Conservation (phyloP, 2,797 vertebrate species). For the Leucoraja ocellata region DNA sequence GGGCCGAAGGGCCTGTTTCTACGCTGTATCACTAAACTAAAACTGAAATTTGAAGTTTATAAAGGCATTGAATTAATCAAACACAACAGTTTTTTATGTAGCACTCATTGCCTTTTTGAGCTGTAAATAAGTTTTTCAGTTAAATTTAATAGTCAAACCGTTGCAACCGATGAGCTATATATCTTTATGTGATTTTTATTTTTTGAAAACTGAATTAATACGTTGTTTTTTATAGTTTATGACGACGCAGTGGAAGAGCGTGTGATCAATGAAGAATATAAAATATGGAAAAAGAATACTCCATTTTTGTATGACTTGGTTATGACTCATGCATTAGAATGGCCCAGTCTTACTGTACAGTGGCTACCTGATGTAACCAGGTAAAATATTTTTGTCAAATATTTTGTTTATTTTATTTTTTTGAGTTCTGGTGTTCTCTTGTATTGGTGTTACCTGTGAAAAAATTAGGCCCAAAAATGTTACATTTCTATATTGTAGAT, state of each 20-base stretch:
- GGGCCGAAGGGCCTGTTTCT: too few relatives aligned
- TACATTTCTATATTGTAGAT: neutral
- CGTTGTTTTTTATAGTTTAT: constrained; percentile 54
- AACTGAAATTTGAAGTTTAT: too few relatives aligned
- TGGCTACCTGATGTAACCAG: constrained; percentile 74
- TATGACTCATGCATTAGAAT: constrained; percentile 73
- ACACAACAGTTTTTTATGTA: neutral
- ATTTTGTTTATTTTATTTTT: neutral
- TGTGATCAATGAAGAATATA: constrained; percentile 76
- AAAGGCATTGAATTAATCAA: neutral
- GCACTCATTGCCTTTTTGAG: neutral
- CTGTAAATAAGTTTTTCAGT: neutral
- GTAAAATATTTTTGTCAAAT: constrained; percentile 48
- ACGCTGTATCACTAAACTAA: too few relatives aligned
- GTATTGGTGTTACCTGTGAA: neutral
- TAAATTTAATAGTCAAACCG: too few relatives aligned
- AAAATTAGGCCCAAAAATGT: neutral
- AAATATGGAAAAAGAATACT: constrained; percentile 79
- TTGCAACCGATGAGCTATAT: neutral
- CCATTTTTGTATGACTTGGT: constrained; percentile 74
- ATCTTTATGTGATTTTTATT: neutral
- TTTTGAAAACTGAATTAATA: neutral
- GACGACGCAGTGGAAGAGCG: constrained; percentile 75
- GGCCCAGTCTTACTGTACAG: constrained; percentile 77
- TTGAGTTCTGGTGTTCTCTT: neutral